Conservation (phyloP, 2,888 invertebrate genomes). For the Phalangium opilio region DNA sequence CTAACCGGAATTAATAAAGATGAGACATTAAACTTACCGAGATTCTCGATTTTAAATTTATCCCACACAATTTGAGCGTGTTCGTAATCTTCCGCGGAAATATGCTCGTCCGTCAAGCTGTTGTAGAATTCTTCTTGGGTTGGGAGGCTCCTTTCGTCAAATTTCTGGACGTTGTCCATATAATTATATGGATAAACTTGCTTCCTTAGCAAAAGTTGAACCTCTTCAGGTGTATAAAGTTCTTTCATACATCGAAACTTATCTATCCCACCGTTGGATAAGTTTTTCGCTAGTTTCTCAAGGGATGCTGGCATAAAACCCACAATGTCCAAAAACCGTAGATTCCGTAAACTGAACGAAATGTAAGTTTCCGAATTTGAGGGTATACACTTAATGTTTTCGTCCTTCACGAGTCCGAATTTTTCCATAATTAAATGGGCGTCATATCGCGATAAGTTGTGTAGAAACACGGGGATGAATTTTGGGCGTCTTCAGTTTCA, state of each 20-base stretch:
- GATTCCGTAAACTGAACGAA: background rate
- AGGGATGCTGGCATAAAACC: constrained; percentile 1
- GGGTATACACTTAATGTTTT: background rate
- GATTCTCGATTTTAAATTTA: constrained; percentile 15
- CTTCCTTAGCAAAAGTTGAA: constrained; percentile 16
- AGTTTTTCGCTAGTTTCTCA: background rate
- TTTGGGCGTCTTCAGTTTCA: no score
- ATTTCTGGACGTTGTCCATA: constrained; percentile 19
- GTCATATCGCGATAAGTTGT: background rate
- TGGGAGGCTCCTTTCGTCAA: constrained; percentile 20
- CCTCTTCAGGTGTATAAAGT: background rate
- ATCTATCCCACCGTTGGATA: background rate
- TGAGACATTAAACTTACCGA: constrained; percentile 18
- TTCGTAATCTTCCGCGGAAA: constrained; percentile 13
- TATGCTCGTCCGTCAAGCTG: constrained; percentile 13
- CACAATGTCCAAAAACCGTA: constrained; percentile 1
- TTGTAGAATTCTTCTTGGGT: constrained; percentile 13
- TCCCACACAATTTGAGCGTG: constrained; percentile 22
- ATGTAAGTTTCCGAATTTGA: background rate
- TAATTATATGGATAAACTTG: constrained; percentile 24
- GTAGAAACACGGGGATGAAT: no score
- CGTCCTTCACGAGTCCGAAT: background rate
- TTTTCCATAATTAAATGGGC: constrained; percentile 1
- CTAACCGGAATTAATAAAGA: no score
- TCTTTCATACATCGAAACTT: background rate